Percentiles rank a stretch among this genome's conserved stretches.
Conservation (phyloP, 2,888 invertebrate genomes). For the Drosophila infuscata region DNA sequence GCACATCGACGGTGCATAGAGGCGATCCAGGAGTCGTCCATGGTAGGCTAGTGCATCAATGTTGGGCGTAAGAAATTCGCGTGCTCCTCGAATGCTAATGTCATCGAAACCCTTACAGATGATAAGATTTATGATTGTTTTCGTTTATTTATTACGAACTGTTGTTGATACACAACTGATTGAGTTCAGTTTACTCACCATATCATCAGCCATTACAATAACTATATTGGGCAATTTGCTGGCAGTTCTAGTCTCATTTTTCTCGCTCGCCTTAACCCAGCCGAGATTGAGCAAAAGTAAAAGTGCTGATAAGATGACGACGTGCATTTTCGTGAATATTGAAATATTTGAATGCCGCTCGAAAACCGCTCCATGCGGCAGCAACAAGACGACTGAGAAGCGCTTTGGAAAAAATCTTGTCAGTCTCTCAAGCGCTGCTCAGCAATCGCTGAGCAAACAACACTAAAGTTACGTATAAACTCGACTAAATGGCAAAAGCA, state of each 20-base stretch:
- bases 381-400: constrained; percentile 50
- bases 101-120: constrained; percentile 94
- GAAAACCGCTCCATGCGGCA: constrained; percentile 40
- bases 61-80: constrained; percentile 95
- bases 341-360: constrained; percentile 26
- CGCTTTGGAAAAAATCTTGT: constrained; percentile 12
- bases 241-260: constrained; percentile 16
- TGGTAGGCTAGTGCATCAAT: constrained; percentile 94
- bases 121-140: not conserved
- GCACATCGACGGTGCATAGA: constrained; percentile 93
- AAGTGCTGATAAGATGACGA: constrained; percentile 65
- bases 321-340: constrained; percentile 44
- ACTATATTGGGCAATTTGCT: constrained; percentile 88
- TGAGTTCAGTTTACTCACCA: constrained; percentile 86
- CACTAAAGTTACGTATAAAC: constrained; percentile 16
- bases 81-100: constrained; percentile 94
- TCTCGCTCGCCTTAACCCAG: constrained; percentile 42
- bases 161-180: not conserved
- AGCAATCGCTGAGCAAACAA: constrained; percentile 27
- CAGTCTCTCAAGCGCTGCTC: constrained; percentile 12
- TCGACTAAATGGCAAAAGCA: constrained; percentile 14
- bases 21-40: constrained; percentile 92
- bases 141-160: constrained; percentile 3
- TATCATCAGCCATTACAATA: constrained; percentile 92
- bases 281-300: constrained; percentile 49